Evolutionary conservation across 2,888 invertebrate species (phyloP).

Genomic region (Dicycla oo): DNA sequence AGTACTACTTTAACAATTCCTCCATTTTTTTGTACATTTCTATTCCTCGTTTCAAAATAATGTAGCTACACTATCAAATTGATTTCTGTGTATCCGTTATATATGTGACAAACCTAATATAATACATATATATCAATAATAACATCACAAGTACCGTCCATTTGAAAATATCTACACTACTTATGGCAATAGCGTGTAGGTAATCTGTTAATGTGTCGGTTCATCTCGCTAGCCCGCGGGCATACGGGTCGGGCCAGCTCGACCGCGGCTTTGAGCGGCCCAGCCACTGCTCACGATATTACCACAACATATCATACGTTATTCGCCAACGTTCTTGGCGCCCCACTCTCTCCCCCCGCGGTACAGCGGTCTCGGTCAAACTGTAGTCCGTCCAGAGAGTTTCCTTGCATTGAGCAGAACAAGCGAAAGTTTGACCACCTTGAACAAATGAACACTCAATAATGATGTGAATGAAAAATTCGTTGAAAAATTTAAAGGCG

Average conservation of each 20-base stretch:
- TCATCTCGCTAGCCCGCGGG: conserved; percentile 20
- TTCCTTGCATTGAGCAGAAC: too few species aligned
- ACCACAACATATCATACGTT: not conserved
- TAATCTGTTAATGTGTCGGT: conserved; percentile 43
- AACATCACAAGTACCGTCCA: not conserved
- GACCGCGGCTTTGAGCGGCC: conserved; percentile 13
- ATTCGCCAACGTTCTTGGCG: too few species aligned
- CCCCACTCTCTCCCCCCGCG: too few species aligned
- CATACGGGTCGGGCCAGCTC: not conserved
- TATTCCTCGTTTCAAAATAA: not conserved
- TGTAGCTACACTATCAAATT: not conserved
- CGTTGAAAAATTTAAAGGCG: not conserved
- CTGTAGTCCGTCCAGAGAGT: not conserved
- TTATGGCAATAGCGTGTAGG: conserved; percentile 9
- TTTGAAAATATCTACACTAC: conserved; percentile 19
- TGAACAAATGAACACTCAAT: not conserved
- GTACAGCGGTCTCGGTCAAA: too few species aligned
- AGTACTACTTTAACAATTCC: not conserved
- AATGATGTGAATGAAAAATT: not conserved
- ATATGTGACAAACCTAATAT: not conserved
- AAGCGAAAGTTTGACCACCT: not conserved
- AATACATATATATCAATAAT: not conserved
- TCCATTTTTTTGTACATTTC: not conserved
- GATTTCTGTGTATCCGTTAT: not conserved
- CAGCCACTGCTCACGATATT: not conserved